Evolutionary conservation across 92 coral and sea anemone genomes (phyloP).

Genomic region (Phenganax marumi): DNA sequence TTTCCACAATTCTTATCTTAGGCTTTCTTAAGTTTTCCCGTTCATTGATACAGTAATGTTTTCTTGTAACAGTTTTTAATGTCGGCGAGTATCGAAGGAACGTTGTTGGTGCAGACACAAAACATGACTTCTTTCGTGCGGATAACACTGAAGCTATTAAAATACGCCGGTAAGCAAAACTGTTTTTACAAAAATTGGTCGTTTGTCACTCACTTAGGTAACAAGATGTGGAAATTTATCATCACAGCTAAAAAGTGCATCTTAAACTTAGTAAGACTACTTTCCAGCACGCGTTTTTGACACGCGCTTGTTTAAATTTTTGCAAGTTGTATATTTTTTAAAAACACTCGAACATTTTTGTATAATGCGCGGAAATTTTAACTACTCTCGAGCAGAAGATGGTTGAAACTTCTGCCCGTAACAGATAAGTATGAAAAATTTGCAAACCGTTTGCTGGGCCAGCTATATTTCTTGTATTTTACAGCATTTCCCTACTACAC

Average conservation of each 20-base stretch:
- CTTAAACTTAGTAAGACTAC: background rate
- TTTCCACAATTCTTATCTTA: no score
- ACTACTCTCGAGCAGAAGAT: background rate
- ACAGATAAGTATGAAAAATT: no score
- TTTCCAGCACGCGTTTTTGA: no score
- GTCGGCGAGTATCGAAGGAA: slow-evolving; percentile 89
- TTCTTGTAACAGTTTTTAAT: slow-evolving; percentile 48
- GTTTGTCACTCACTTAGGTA: background rate
- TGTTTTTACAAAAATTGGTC: background rate
- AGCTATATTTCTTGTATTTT: background rate
- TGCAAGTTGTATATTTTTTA: background rate
- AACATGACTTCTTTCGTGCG: slow-evolving; percentile 90
- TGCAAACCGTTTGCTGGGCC: background rate
- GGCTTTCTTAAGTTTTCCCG: no score
- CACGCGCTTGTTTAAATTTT: no score
- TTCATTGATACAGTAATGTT: no score
- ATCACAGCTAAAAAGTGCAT: slow-evolving; percentile 1
- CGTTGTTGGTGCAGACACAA: slow-evolving; percentile 90
- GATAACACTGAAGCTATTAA: slow-evolving; percentile 84
- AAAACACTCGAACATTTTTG: background rate
- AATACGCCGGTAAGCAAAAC: slow-evolving; percentile 49
- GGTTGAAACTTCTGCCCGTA: background rate
- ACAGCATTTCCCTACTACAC: background rate
- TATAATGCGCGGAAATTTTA: background rate
- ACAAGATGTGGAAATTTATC: background rate